These are phyloP conservation scores for Microtus oregoni DNA, from an alignment of 2,113 vertebrate species.

Conservation along the genomic window DNA sequence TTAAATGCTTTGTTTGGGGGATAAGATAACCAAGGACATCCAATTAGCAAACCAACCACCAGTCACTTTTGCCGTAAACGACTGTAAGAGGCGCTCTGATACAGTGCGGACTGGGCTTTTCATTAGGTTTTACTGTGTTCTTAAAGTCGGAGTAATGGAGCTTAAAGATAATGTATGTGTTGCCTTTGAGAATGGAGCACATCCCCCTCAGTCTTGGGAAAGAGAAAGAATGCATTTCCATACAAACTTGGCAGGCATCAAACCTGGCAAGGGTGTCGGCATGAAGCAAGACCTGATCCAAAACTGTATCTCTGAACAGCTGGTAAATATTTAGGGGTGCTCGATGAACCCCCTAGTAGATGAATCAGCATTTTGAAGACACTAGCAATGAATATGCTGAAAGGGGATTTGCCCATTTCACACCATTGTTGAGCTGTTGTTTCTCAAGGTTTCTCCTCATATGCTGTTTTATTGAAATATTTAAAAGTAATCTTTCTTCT, in stretches of 20 bases:
- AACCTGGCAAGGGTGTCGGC: background rate
- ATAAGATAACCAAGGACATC: background rate
- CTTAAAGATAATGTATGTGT: slow-evolving; percentile 61
- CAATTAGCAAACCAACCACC: background rate
- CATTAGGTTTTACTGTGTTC: slow-evolving; percentile 17
- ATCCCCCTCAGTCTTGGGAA: slow-evolving; percentile 53
- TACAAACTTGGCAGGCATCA: slow-evolving; percentile 65
- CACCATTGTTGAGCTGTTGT: slow-evolving; percentile 8
- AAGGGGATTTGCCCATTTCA: background rate
- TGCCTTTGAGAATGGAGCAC: slow-evolving; percentile 55
- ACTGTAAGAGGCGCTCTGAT: background rate
- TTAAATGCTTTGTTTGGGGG: background rate
- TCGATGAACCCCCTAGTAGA: background rate
- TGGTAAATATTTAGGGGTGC: slow-evolving; percentile 60
- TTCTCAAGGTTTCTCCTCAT: slow-evolving; percentile 2
- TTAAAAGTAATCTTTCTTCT: slow-evolving; percentile 4
- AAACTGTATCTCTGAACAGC: slow-evolving; percentile 4
- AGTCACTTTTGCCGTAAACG: background rate
- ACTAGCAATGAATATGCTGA: slow-evolving; percentile 13
- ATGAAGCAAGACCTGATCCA: background rate
- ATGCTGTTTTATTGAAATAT: slow-evolving; percentile 31
- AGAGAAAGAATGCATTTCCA: slow-evolving; percentile 74
- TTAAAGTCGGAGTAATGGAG: slow-evolving; percentile 55
- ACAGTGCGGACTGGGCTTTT: background rate
- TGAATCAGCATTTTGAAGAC: background rate